Conservation (phyloP, 2,888 invertebrate genomes). For the Rhyacophila evoluta region DNA sequence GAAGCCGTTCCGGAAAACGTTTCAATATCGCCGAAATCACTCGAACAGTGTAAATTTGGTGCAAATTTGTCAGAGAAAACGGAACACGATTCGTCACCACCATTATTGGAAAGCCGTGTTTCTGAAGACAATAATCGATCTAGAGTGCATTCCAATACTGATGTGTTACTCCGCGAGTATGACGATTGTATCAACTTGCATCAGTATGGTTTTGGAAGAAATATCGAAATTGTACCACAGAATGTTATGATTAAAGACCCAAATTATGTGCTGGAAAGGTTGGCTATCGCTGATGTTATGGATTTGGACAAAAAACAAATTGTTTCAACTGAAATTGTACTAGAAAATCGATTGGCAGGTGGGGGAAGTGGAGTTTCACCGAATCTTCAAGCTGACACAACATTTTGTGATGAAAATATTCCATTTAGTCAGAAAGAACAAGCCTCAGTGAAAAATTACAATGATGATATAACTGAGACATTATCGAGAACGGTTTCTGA, state of each 20-base stretch:
- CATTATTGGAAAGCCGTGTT: neutral
- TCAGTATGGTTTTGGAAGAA: neutral
- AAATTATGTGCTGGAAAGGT: neutral
- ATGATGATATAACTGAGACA: neutral
- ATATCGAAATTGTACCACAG: neutral
- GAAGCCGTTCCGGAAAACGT: neutral
- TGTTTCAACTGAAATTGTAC: neutral
- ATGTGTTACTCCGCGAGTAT: neutral
- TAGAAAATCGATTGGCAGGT: neutral
- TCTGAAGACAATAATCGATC: neutral
- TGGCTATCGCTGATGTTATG: neutral
- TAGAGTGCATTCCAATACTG: neutral
- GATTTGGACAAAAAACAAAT: neutral
- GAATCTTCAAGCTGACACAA: neutral
- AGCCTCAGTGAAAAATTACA: neutral
- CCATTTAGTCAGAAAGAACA: neutral
- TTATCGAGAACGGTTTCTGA: neutral
- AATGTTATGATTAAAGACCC: neutral
- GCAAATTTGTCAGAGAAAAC: neutral
- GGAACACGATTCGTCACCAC: conserved; percentile 1
- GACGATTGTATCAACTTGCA: neutral
- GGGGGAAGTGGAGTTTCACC: neutral
- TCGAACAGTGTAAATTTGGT: neutral
- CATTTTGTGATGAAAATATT: neutral
- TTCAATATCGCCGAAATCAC: neutral